phyloP scores from a whole-genome alignment of 2,888 invertebrate species.

The Torymus aiolomorphi region DNA sequence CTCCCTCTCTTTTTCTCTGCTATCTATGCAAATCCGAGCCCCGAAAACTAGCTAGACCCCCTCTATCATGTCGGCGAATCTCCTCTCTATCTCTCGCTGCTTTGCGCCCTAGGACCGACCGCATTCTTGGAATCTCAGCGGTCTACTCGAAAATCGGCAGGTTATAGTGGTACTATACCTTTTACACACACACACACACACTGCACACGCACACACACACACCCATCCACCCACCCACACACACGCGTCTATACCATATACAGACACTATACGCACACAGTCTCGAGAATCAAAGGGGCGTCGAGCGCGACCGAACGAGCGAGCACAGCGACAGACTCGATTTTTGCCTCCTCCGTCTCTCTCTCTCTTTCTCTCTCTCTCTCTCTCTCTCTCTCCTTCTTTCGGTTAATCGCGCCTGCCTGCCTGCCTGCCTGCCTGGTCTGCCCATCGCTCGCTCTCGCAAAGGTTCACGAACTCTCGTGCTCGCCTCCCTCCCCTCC shows the following conservation, averaged over 20 bases:
- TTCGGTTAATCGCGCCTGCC: slow-evolving; percentile 51
- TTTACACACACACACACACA: background rate
- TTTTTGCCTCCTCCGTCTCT: slow-evolving; percentile 29
- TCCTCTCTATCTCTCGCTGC: too few relatives aligned
- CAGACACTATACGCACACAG: too few relatives aligned
- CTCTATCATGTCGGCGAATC: too few relatives aligned
- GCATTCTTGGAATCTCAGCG: slow-evolving; percentile 25
- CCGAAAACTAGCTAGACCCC: too few relatives aligned
- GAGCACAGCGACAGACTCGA: slow-evolving; percentile 46
- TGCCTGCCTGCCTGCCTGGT: slow-evolving; percentile 10
- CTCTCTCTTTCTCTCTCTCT: too few relatives aligned
- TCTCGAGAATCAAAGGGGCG: slow-evolving; percentile 45
- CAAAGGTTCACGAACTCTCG: slow-evolving; percentile 59
- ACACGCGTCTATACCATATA: too few relatives aligned
- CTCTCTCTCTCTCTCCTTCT: slow-evolving; percentile 27
- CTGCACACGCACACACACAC: too few relatives aligned
- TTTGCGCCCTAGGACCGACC: too few relatives aligned
- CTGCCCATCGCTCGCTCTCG: background rate
- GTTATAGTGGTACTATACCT: slow-evolving; percentile 52
- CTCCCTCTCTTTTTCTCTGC: too few relatives aligned
- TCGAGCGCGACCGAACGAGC: slow-evolving; percentile 20
- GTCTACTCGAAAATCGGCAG: slow-evolving; percentile 47
- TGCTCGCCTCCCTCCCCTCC: slow-evolving; percentile 23
- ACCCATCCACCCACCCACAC: too few relatives aligned
- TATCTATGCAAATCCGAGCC: too few relatives aligned